Evolutionary conservation across 2,797 vertebrate genomes (phyloP).

Genomic region (Sebastes glaucus): DNA sequence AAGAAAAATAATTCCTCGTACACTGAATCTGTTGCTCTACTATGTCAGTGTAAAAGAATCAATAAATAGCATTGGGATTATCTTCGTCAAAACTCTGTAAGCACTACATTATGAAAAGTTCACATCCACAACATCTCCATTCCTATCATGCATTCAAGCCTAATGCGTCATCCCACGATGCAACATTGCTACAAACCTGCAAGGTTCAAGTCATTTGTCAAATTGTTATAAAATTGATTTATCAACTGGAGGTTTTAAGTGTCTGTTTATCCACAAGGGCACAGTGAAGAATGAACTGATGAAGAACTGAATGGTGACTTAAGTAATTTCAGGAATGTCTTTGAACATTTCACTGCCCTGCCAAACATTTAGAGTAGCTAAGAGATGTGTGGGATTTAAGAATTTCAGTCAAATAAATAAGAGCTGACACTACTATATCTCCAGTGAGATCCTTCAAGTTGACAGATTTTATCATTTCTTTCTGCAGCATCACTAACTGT

Average conservation of each 20-base stretch:
- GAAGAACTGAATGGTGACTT: neutral
- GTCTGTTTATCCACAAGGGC: neutral
- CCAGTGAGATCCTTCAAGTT: constrained; percentile 5
- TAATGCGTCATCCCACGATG: neutral
- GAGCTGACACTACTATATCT: neutral
- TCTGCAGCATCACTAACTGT: constrained; percentile 12
- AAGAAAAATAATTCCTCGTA: neutral
- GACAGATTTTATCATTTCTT: constrained; percentile 31
- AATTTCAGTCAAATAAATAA: constrained; percentile 24
- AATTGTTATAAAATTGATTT: neutral
- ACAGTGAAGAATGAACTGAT: neutral
- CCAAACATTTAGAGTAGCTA: constrained; percentile 4
- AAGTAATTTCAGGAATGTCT: neutral
- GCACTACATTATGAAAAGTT: neutral
- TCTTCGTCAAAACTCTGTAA: neutral
- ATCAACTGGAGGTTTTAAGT: neutral
- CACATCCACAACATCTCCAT: neutral
- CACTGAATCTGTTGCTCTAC: neutral
- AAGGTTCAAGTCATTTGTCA: neutral
- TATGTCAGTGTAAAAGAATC: neutral
- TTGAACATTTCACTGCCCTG: neutral
- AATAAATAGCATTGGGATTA: neutral
- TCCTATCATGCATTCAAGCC: neutral
- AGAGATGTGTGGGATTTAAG: constrained; percentile 2
- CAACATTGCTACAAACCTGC: neutral